Conservation (phyloP, 1,140 invertebrate species). For the Limonius californicus region DNA sequence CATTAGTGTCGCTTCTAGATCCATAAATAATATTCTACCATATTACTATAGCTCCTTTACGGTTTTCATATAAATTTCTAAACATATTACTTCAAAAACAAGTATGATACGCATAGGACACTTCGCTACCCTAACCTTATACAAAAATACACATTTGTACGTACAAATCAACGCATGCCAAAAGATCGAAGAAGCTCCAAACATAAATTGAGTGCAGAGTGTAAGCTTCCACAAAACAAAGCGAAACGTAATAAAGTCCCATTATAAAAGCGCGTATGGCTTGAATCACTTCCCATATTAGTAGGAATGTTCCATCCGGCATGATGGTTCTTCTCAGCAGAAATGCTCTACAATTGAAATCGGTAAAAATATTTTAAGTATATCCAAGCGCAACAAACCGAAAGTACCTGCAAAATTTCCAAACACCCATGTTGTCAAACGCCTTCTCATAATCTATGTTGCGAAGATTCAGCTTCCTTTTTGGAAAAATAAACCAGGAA, state of each 20-base stretch:
- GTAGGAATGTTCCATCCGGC: constrained; percentile 28
- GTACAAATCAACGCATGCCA: too few relatives aligned
- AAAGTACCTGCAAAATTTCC: constrained; percentile 7
- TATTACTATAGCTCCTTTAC: too few relatives aligned
- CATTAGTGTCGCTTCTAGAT: too few relatives aligned
- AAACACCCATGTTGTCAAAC: not conserved
- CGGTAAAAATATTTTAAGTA: too few relatives aligned
- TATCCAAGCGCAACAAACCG: too few relatives aligned
- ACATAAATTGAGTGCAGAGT: constrained; percentile 22
- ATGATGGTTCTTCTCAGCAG: constrained; percentile 20
- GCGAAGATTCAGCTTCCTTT: not conserved
- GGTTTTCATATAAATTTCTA: too few relatives aligned
- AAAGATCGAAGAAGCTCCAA: not conserved
- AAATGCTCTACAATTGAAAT: constrained; percentile 14
- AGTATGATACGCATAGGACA: too few relatives aligned
- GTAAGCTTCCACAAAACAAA: constrained; percentile 36
- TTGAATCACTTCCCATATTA: constrained; percentile 42
- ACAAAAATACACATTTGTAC: too few relatives aligned
- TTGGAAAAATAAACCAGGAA: constrained; percentile 12
- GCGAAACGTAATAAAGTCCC: constrained; percentile 5
- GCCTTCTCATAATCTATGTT: constrained; percentile 14
- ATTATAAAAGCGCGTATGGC: constrained; percentile 42
- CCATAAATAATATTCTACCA: too few relatives aligned
- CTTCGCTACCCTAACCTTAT: too few relatives aligned
- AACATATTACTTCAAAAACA: too few relatives aligned